Percentiles rank a stretch among this genome's conserved stretches.
Conservation (phyloP, 2,797 vertebrate species). For the Selene dorsalis region DNA sequence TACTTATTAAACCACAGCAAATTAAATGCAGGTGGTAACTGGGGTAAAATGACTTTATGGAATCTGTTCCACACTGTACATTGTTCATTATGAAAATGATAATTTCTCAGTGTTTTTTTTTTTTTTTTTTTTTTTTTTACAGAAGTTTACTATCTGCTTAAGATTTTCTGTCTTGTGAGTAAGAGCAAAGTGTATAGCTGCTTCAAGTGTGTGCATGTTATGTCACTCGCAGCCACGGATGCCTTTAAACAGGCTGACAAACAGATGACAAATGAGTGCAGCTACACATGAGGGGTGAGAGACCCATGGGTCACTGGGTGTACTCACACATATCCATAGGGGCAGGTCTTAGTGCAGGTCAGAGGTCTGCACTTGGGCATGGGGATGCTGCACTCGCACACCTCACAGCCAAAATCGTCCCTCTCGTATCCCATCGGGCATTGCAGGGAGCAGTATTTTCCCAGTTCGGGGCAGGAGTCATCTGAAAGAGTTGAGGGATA, state of each 20-base stretch:
- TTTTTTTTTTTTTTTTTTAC: too few relatives aligned
- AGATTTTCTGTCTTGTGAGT: not conserved
- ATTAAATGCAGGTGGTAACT: conserved; percentile 5
- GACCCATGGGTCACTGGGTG: conserved; percentile 15
- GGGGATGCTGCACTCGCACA: conserved; percentile 83
- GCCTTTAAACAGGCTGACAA: conserved; percentile 39
- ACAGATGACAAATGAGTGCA: conserved; percentile 29
- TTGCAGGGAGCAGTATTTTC: conserved; percentile 80
- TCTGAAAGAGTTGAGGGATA: conserved; percentile 79
- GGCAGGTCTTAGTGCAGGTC: conserved; percentile 87
- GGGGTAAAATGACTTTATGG: too few relatives aligned
- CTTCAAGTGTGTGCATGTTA: conserved; percentile 13
- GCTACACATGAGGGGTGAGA: conserved; percentile 2
- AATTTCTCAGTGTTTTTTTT: too few relatives aligned
- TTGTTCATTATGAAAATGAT: not conserved
- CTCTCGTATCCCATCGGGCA: conserved; percentile 84
- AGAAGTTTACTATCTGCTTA: not conserved
- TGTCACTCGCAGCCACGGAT: conserved; percentile 12
- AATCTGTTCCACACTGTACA: not conserved
- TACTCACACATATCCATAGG: conserved; percentile 87
- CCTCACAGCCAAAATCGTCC: conserved; percentile 84
- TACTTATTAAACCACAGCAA: conserved; percentile 1
- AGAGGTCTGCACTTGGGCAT: conserved; percentile 81
- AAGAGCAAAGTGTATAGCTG: not conserved
- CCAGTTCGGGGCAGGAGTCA: conserved; percentile 85